phyloP scores from a whole-genome alignment of 2,888 invertebrate species.

The Pyrrhia umbra region DNA sequence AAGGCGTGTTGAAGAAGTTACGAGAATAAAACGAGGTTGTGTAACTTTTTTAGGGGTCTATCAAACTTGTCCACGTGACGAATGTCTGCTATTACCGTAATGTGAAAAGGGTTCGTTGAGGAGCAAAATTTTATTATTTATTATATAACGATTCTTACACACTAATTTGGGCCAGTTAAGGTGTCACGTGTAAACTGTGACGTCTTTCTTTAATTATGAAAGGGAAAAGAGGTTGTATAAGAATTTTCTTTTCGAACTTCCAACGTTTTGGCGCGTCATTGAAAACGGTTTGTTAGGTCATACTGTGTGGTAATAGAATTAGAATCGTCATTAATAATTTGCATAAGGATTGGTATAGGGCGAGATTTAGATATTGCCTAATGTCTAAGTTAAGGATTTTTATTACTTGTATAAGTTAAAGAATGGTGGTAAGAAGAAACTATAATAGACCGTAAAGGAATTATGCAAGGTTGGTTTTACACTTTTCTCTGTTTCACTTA shows the following conservation, averaged over 20 bases:
- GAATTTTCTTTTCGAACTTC: constrained; percentile 8
- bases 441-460: not conserved
- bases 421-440: not conserved
- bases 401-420: too few species aligned
- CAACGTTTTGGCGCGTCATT: constrained; percentile 9
- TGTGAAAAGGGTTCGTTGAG: not conserved
- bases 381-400: not conserved
- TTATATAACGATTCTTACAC: not conserved
- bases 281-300: constrained; percentile 1
- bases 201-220: constrained; percentile 13
- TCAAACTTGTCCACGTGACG: not conserved
- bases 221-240: constrained; percentile 6
- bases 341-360: not conserved
- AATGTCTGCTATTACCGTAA: not conserved
- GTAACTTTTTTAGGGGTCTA: not conserved
- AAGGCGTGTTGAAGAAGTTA: constrained; percentile 22
- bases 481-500: not conserved
- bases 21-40: constrained; percentile 11
- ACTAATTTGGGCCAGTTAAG: constrained; percentile 30
- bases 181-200: constrained; percentile 10
- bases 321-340: not conserved
- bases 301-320: constrained; percentile 5
- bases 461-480: not conserved
- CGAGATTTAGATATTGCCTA: not conserved
- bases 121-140: not conserved